Percentiles rank a stretch among this genome's conserved stretches.
Evolutionary conservation across 2,113 vertebrate genomes (phyloP).

Genomic region (Heterochromis multidens): DNA sequence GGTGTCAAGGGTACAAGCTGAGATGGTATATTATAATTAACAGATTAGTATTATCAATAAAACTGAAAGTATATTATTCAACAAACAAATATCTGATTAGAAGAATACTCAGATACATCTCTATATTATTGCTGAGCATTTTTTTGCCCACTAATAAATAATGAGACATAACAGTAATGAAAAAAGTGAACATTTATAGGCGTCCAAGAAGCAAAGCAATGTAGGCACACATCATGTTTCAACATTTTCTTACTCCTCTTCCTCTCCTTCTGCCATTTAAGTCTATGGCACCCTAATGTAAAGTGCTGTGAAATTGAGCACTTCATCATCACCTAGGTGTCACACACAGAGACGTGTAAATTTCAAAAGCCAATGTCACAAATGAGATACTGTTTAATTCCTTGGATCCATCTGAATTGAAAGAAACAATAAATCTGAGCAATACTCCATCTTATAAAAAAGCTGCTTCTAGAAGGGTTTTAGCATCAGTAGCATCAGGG

Average conservation of each 20-base stretch:
- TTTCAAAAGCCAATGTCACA: neutral
- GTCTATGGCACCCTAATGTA: neutral
- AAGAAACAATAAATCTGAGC: neutral
- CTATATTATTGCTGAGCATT: neutral
- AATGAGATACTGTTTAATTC: neutral
- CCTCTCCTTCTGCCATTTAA: neutral
- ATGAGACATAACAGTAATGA: neutral
- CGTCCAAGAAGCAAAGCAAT: neutral
- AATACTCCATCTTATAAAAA: neutral
- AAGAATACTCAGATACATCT: neutral
- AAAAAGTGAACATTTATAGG: neutral
- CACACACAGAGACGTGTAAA: too few relatives aligned
- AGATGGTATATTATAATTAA: too few relatives aligned
- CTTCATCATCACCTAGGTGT: neutral
- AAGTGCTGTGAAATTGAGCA: neutral
- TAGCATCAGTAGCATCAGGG: neutral
- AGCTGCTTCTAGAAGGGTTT: neutral
- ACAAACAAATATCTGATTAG: neutral
- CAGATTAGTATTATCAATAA: neutral
- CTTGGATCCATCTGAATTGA: neutral
- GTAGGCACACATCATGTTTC: neutral
- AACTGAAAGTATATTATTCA: neutral
- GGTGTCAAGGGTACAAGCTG: too few relatives aligned
- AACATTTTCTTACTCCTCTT: neutral
- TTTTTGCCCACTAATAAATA: neutral